Conservation (phyloP, 2,797 vertebrate species). For the Silurus lanzhouensis region DNA sequence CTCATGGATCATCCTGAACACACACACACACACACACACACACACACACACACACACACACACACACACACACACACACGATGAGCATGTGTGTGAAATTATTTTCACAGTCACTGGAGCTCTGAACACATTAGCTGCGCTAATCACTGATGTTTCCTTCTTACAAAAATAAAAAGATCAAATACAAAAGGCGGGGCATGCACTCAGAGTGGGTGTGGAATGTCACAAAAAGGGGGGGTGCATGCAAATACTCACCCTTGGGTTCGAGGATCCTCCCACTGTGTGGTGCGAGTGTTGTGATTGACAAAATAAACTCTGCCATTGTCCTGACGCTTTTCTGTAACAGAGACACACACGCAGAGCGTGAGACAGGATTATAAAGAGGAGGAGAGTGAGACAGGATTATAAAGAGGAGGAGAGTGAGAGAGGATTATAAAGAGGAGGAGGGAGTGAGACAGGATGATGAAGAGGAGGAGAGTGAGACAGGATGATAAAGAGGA, state of each 20-base stretch:
- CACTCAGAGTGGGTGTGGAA: neutral
- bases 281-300: slow-evolving; percentile 95
- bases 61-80: slow-evolving; percentile 61
- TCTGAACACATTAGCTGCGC: neutral
- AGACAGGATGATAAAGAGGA: neutral
- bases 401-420: too few relatives aligned
- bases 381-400: neutral
- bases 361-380: neutral
- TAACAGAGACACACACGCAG: slow-evolving; percentile 5
- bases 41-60: slow-evolving; percentile 41
- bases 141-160: neutral
- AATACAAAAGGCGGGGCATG: neutral
- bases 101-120: neutral
- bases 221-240: neutral
- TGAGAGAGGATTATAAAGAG: too few relatives aligned
- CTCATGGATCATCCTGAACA: slow-evolving; percentile 95
- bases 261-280: slow-evolving; percentile 96
- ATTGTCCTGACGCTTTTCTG: slow-evolving; percentile 98
- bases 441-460: too few relatives aligned
- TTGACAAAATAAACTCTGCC: slow-evolving; percentile 97
- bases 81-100: neutral
- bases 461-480: neutral
- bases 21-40: slow-evolving; percentile 54
- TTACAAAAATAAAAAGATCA: neutral
- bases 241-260: slow-evolving; percentile 84